Evolutionary conservation across 2,888 invertebrate genomes (phyloP), one percentile per base, ranked within the genome.

Genomic region (Julus scandinavius): DNA sequence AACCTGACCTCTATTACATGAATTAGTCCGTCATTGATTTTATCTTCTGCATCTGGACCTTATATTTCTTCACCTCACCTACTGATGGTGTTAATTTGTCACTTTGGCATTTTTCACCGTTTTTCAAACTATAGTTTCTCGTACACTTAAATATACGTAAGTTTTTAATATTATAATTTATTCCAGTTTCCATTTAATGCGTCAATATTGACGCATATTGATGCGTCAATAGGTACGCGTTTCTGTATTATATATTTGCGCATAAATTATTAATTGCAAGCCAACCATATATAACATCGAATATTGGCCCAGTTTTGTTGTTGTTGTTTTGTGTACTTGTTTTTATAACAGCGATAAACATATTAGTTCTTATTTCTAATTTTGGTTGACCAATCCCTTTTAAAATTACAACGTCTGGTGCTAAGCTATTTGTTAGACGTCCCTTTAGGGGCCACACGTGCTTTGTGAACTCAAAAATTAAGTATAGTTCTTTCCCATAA

Each of bases 391-490:
- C n/a, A n/a, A 63, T 45, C 17, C 63, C 63, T 20, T 63, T 63
- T 20, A 63, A 20, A 63, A 63, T 63, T 63, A 63, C 20, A 63
- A 63, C 17, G 63, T 63, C 63, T 63, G 63, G 20, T 7, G 15
- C 20, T 63, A 63, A 58, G 20, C 63, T 15, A 20, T 63, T 63
- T 20, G 63, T 63, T 63, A 20, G 20, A 63, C 20, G 6, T 63
- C 5, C 63, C 63, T 20, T 6, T n/a, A 63, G 63, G 63, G 63
- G 20, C 63, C 63, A 63, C 63, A 63, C 63, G 63, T 63, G 63
- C 63, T 63, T 63, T 20, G 63, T 63, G 63, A 63, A 63, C 63
- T 63, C 63, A 6, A 63, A 63, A 63, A 63, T 63, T 15, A 63
- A 63, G 20, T 63, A 63, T 63, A 20, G 20, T 20, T 63, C 20